Evolutionary conservation across 2,888 invertebrate species (phyloP), one percentile per base, ranked within the genome.

Genomic region (Sarcophaga carnaria): DNA sequence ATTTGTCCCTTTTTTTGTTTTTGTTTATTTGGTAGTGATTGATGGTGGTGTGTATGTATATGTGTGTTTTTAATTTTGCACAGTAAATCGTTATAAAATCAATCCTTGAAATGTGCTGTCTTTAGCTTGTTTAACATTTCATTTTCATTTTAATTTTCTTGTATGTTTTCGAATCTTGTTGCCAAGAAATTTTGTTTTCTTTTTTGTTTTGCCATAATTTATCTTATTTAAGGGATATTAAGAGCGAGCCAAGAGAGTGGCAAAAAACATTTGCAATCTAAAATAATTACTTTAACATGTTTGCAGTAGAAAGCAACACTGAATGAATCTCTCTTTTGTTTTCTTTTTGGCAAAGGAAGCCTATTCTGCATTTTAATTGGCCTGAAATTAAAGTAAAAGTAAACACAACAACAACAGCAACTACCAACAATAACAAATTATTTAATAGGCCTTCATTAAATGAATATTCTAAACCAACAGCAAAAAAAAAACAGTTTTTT

Each of bases 231-330:
- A 2, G 37, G 17, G 17, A 45, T 66, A 20, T 47, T 10, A 22
- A 54, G 4, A 14, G 14, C 17, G 4, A 17, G 12, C 12, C 17
- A 14, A 54, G 17, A 54, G 17, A 54, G 54, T 14, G 54, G 54
- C n/a, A 70, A 69, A 54, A 72, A 45, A 77, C 66, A 78, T 47
- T 37, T 37, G 59, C 47, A 27, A 80, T 76, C 70, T 76, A 85
- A 85, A 85, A 80, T 85, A 85, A 85, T 85, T 85, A 85, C 80
- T 84, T 80, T 76, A 71, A 80, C 80, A 76, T 77, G 80, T 80
- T 84, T 84, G 62, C 71, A 80, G 71, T 66, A 66, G 59, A 72
- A 83, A 47, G 47, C 22, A 70, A 17, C 54, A 37, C 0, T 1
- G 10, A 37, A 37, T 37, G 37, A 37, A 37, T 37, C 37, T 37